phyloP scores from a whole-genome alignment of 2,888 invertebrate species.

The Neoitamus cyanurus region DNA sequence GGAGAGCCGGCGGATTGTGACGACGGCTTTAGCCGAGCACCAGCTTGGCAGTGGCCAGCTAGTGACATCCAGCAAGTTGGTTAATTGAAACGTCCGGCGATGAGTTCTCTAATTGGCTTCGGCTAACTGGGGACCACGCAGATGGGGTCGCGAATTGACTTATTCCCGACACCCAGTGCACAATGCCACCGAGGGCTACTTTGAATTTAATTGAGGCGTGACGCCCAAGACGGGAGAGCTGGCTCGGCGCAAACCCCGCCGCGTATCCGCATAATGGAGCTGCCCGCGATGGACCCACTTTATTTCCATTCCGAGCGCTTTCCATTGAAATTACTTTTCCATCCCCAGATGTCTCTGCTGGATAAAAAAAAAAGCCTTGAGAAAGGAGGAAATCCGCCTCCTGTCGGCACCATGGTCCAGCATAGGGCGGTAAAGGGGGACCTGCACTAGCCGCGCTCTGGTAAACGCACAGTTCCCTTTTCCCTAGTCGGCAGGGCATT shows the following conservation, averaged over 20 bases:
- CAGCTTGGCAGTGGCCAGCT: not conserved
- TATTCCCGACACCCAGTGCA: constrained; percentile 23
- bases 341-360: constrained; percentile 27
- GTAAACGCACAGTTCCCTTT: too few relatives aligned
- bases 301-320: not conserved
- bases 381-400: constrained; percentile 20
- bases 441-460: too few relatives aligned
- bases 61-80: not conserved
- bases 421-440: not conserved
- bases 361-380: constrained; percentile 25
- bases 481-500: too few relatives aligned
- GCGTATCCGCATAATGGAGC: not conserved
- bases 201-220: constrained; percentile 23
- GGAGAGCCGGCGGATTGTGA: not conserved
- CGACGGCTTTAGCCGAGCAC: not conserved
- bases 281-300: not conserved
- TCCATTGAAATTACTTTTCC: constrained; percentile 36
- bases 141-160: constrained; percentile 31
- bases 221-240: not conserved
- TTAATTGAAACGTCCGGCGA: constrained; percentile 39
- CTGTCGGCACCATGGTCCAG: not conserved
- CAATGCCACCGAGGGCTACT: constrained; percentile 1
- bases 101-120: constrained; percentile 17
- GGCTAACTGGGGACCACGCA: not conserved
- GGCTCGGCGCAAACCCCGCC: not conserved